Evolutionary conservation across 2,888 invertebrate species (phyloP), one percentile per base, ranked within the genome.

Genomic region (Agrotis segetum): DNA sequence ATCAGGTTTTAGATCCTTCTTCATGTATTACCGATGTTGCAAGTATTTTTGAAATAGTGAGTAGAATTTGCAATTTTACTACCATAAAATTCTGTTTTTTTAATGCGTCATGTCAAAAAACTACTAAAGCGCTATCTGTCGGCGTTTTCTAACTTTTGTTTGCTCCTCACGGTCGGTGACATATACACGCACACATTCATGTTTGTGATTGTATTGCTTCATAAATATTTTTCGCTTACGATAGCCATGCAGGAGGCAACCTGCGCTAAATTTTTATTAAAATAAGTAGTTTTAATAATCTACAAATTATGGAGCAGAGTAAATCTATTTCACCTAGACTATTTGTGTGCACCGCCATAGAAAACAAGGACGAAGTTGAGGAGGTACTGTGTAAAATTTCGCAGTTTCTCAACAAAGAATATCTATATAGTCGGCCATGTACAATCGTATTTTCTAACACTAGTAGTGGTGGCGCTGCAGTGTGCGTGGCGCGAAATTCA

Each of bases 291-390:
- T 93, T 88, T 92, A 92, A 89, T 91, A 91, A 91, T 91, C 92
- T 91, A 90, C 92, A 92, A 92, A 96, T 92, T 93, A 97, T 97
- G 97, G 97, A 97, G 95, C 96, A 96, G 92, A 93, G 93, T 90
- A 96, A 96, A 96, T 93, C 94, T 92, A 95, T 94, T 94, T 93
- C 96, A 91, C 98, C 98, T 91, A 98, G 97, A 96, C 97, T 98
- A 96, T 98, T 98, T 96, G 96, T 97, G 96, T 97, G 97, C 94
- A 97, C 98, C 92, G 97, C 97, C 92, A 97, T 98, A 94, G 98
- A 98, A 97, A 97, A 97, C 96, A 98, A 98, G 97, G 98, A 98
- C 97, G 98, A 98, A 95, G 97, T 98, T 94, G 98, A 98, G 94
- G 98, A 98, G 98, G 98, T 98, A 97, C 97, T 89, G 93, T 96